Percentiles rank a stretch among this genome's conserved stretches.
Evolutionary conservation across 2,797 vertebrate species (phyloP).

Genomic region (Triplophysa bombifrons): DNA sequence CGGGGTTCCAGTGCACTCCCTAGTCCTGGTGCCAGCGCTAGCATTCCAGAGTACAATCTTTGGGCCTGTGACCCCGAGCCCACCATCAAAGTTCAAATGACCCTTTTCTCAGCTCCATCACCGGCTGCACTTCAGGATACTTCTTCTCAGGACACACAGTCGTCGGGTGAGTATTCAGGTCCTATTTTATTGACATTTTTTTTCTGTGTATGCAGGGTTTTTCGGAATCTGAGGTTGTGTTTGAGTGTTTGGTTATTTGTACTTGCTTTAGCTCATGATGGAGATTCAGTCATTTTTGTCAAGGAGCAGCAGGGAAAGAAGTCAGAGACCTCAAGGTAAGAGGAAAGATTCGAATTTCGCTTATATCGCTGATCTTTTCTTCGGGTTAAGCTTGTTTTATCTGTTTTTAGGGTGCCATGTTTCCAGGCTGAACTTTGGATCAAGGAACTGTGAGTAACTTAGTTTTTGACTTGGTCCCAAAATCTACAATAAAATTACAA

Average conservation of each 20-base stretch:
- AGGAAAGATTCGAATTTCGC: background rate
- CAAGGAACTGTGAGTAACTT: constrained; percentile 91
- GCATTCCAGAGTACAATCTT: constrained; percentile 58
- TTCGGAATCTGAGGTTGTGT: background rate
- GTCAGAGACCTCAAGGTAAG: constrained; percentile 80
- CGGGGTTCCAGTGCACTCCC: constrained; percentile 74
- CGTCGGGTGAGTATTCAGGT: constrained; percentile 70
- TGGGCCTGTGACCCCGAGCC: constrained; percentile 68
- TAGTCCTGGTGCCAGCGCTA: constrained; percentile 68
- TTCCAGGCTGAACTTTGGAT: constrained; percentile 96
- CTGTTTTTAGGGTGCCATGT: constrained; percentile 77
- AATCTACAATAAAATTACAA: too few species aligned
- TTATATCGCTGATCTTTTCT: background rate
- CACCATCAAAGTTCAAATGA: constrained; percentile 55
- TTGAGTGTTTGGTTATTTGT: constrained; percentile 35
- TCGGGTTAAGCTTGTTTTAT: background rate
- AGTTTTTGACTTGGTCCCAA: background rate
- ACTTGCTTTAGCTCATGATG: constrained; percentile 74
- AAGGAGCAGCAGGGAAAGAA: constrained; percentile 85
- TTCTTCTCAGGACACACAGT: constrained; percentile 80
- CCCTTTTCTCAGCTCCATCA: constrained; percentile 63
- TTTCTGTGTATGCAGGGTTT: background rate
- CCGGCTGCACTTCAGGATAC: constrained; percentile 73
- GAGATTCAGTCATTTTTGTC: constrained; percentile 91
- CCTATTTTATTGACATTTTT: background rate